Conservation (phyloP, 2,888 invertebrate genomes). For the Pristionchus arcanus region DNA sequence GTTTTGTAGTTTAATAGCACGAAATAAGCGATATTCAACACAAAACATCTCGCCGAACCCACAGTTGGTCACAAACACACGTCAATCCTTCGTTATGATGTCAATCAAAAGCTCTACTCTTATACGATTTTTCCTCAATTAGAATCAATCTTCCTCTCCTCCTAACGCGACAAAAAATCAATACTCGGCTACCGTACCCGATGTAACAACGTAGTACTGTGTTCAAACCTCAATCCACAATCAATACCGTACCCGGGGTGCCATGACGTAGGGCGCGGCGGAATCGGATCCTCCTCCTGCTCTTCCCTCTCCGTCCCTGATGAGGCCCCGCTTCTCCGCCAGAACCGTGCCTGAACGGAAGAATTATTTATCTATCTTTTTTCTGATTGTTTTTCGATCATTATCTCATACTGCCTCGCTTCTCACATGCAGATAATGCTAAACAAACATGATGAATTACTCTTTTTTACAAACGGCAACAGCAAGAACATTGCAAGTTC, state of each 20-base stretch:
- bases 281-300: not conserved
- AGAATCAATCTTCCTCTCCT: not conserved
- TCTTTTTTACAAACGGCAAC: too few species aligned
- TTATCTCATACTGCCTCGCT: too few species aligned
- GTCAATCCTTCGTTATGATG: not conserved
- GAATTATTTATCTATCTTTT: too few species aligned
- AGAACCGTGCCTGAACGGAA: not conserved
- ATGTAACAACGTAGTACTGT: too few species aligned
- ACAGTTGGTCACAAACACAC: not conserved
- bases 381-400: not conserved
- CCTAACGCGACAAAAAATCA: not conserved
- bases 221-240: too few species aligned
- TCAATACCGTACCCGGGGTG: slow-evolving; percentile 8
- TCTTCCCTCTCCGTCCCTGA: not conserved
- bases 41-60: not conserved
- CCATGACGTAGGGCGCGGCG: not conserved
- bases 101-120: not conserved
- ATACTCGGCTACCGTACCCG: too few species aligned
- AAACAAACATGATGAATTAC: too few species aligned
- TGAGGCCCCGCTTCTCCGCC: not conserved
- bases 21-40: too few species aligned
- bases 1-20: too few species aligned
- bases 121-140: too few species aligned
- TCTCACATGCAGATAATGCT: too few species aligned
- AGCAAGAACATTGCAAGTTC: too few species aligned